phyloP scores from a whole-genome alignment of 2,888 invertebrate genomes.

The Stenotaenia linearis region DNA sequence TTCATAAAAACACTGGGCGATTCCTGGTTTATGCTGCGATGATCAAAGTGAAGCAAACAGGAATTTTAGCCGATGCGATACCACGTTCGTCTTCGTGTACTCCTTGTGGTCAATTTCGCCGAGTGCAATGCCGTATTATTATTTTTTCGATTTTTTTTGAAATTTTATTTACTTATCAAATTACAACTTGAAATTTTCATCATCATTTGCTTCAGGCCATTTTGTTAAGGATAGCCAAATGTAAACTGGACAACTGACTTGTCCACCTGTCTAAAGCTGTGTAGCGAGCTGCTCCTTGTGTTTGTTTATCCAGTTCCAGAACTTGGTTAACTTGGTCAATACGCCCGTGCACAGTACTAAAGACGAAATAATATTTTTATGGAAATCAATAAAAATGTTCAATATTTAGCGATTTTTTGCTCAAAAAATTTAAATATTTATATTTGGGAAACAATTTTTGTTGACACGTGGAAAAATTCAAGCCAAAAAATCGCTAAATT shows the following conservation, averaged over 20 bases:
- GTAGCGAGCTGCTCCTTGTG: conserved; percentile 78
- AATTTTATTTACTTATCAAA: not conserved
- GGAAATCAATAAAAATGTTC: too few species aligned
- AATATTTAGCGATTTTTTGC: too few species aligned
- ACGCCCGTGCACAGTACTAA: conserved; percentile 53
- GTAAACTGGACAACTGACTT: conserved; percentile 77
- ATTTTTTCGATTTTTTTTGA: not conserved
- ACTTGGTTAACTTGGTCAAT: conserved; percentile 85
- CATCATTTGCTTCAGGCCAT: conserved; percentile 60
- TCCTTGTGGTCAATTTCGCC: not conserved
- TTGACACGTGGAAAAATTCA: too few species aligned
- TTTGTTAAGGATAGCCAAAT: conserved; percentile 86
- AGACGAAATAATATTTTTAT: conserved; percentile 37
- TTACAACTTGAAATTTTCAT: not conserved
- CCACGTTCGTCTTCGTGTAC: not conserved
- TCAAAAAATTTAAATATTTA: too few species aligned
- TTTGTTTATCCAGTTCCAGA: conserved; percentile 69
- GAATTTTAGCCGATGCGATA: not conserved
- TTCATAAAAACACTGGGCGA: not conserved
- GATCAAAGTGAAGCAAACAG: not conserved
- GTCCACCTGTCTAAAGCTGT: conserved; percentile 95
- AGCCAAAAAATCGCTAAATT: not conserved
- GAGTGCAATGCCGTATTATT: not conserved
- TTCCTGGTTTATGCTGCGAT: not conserved
- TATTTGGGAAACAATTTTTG: too few species aligned